These are phyloP conservation scores for Rhagoletis zephyria DNA, from an alignment of 1,140 invertebrate species.

Conservation along the genomic window DNA sequence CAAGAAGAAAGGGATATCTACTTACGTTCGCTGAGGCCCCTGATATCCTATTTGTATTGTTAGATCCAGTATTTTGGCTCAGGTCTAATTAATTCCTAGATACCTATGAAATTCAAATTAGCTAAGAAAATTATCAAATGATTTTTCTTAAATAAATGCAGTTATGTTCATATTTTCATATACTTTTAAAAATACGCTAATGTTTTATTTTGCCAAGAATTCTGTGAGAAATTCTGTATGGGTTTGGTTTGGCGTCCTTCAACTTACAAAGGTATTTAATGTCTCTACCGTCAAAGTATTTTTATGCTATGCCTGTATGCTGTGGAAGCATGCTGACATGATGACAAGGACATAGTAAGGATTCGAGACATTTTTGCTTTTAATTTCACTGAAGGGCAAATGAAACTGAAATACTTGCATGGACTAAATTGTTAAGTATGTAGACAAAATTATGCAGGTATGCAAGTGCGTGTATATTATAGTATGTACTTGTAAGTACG, in stretches of 20 bases:
- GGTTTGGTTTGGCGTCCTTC: background rate
- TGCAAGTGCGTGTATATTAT: no score
- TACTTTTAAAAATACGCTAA: background rate
- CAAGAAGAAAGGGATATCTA: no score
- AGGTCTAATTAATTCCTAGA: no score
- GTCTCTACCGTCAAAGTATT: background rate
- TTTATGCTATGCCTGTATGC: background rate
- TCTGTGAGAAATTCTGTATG: background rate
- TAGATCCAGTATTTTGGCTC: no score
- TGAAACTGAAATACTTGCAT: background rate
- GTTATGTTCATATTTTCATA: background rate
- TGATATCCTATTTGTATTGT: no score
- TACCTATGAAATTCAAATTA: no score
- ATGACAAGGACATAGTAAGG: constrained; percentile 28
- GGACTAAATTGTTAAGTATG: no score
- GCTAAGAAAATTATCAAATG: no score
- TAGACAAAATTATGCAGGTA: background rate
- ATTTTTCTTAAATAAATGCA: background rate
- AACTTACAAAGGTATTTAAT: constrained; percentile 23
- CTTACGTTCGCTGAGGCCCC: no score
- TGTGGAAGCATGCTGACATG: constrained; percentile 13
- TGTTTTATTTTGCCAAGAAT: background rate
- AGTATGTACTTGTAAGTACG: no score
- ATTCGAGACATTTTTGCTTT: background rate
- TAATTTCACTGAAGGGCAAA: background rate